Conservation (phyloP, 2,797 vertebrate genomes). For the Glyptemys insculpta region DNA sequence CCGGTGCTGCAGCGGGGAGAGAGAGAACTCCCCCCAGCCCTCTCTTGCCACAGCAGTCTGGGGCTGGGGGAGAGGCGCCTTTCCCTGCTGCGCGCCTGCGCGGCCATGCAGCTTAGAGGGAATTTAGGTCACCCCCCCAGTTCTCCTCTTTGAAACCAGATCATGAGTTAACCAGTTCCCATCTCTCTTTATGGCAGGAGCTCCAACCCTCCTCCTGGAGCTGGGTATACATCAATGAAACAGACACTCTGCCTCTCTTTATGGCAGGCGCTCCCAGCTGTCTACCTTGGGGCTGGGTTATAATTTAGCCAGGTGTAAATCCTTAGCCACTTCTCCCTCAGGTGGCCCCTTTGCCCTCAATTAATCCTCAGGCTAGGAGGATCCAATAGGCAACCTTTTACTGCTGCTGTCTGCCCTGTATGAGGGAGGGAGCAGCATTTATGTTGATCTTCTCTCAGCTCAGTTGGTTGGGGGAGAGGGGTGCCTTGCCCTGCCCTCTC, state of each 20-base stretch:
- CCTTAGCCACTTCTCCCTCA: neutral
- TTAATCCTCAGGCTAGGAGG: neutral
- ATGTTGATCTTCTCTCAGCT: neutral
- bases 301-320: neutral
- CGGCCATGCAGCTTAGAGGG: no score
- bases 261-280: neutral
- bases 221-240: neutral
- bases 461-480: neutral
- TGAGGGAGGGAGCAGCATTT: neutral
- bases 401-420: neutral
- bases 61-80: no score
- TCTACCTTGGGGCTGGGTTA: neutral
- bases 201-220: neutral
- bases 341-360: neutral
- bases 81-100: no score
- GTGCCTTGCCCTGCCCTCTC: neutral
- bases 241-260: neutral
- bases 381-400: neutral
- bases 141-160: neutral
- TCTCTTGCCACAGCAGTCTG: no score
- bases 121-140: neutral
- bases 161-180: neutral
- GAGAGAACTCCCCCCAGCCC: no score
- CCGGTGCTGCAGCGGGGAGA: no score
- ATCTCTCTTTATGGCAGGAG: neutral